Evolutionary conservation across 2,113 vertebrate genomes (phyloP), one percentile per base, ranked within the genome.

Genomic region (Cryptotis parvus): DNA sequence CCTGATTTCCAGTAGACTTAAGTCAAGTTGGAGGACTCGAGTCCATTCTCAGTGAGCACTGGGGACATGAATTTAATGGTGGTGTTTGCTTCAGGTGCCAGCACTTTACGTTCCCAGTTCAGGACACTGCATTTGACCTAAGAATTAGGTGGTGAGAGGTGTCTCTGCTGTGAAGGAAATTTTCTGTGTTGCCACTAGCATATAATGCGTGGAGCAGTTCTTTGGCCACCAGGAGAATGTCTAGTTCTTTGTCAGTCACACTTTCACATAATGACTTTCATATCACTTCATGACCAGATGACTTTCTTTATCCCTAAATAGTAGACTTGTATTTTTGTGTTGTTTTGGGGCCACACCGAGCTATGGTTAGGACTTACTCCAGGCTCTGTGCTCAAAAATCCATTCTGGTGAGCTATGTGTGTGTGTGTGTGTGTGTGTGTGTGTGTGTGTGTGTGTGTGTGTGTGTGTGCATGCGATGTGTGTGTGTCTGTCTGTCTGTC

Each of bases 241-340:
- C 66, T 8, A 11, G 1, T 39, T 88, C 68, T 43, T 72, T 35
- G 20, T 84, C 75, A 52, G 0, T 58, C 58, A 52, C 0, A 70
- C 80, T 92, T 87, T 68, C 4, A 33, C 41, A 43, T 7, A 6
- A 15, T 58, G 72, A 16, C 69, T 84, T 79, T 37, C 87, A 65
- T 31, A 65, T 33, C 45, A 68, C 15, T 65, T 75, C 52, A 52
- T 43, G 9, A 63, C 63, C 72, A 63, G 26, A 1, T 66, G 83
- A 78, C 58, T 94, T 82, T 80, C 52, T 58, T 43, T 79, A 55
- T 26, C 35, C 33, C 45, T 85, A 90, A 92, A 84, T 72, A n/a
- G n/a, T n/a, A n/a, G n/a, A n/a, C n/a, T n/a, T n/a, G n/a, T n/a
- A n/a, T n/a, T n/a, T n/a, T n/a, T n/a, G n/a, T n/a, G n/a, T n/a